Percentiles rank a stretch among this genome's conserved stretches.
Evolutionary conservation across 2,888 invertebrate species (phyloP).

Genomic region (Norana najaformis): DNA sequence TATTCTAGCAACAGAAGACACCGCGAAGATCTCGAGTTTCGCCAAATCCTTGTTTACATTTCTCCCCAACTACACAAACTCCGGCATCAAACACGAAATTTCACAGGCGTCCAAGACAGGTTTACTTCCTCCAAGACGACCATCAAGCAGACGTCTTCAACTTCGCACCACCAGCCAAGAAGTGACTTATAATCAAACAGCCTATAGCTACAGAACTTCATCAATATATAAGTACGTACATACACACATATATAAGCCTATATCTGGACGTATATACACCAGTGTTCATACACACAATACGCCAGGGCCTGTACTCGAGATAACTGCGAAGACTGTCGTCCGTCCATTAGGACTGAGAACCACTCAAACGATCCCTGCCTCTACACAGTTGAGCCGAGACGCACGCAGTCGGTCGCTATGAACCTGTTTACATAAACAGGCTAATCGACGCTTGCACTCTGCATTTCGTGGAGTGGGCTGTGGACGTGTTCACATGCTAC

Average conservation of each 20-base stretch:
- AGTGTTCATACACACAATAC: neutral
- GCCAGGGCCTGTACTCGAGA: neutral
- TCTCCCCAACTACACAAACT: neutral
- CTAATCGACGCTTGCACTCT: neutral
- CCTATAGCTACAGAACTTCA: neutral
- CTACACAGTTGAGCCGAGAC: neutral
- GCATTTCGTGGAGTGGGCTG: neutral
- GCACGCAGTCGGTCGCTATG: neutral
- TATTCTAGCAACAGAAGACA: neutral
- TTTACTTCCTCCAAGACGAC: neutral
- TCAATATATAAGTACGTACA: neutral
- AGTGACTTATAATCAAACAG: neutral
- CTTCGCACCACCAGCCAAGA: neutral
- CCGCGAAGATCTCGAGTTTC: conserved; percentile 17
- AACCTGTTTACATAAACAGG: neutral
- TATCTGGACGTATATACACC: neutral
- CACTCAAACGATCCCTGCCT: neutral
- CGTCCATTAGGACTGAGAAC: neutral
- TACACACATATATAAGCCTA: neutral
- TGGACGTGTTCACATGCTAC: neutral
- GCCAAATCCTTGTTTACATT: neutral
- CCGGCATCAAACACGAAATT: neutral
- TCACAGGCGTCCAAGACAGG: neutral
- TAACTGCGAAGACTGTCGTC: neutral
- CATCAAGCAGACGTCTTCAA: too few relatives aligned